These are phyloP conservation scores for Apantesis nais DNA, from an alignment of 2,888 invertebrate species.

Conservation along the genomic window DNA sequence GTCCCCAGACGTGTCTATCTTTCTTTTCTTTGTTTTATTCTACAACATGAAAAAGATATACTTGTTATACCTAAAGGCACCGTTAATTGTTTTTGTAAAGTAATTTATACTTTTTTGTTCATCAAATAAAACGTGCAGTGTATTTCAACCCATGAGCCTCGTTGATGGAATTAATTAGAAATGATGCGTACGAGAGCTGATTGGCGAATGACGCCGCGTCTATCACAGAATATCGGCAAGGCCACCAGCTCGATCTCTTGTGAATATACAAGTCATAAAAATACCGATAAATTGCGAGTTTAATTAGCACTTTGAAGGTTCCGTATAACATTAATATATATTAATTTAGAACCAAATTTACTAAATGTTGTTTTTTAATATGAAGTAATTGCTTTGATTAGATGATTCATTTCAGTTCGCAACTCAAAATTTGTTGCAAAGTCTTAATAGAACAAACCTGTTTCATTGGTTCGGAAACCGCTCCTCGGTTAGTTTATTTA, in stretches of 20 bases:
- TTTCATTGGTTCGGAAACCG: neutral
- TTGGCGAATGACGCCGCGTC: constrained; percentile 54
- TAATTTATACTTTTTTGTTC: constrained; percentile 8
- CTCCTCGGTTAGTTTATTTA: no score
- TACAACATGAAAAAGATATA: no score
- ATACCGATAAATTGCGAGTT: neutral
- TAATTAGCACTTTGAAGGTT: constrained; percentile 1
- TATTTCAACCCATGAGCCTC: constrained; percentile 51
- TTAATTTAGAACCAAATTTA: neutral
- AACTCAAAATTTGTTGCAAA: neutral
- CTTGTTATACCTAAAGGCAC: neutral
- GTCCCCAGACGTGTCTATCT: no score
- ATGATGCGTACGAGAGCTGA: constrained; percentile 53
- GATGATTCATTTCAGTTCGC: neutral
- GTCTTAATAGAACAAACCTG: neutral
- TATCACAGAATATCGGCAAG: constrained; percentile 56
- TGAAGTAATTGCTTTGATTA: neutral
- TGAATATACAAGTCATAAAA: constrained; percentile 61
- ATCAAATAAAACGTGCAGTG: constrained; percentile 46
- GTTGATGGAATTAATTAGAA: constrained; percentile 65
- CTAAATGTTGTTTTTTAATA: neutral
- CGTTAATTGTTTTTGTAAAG: neutral
- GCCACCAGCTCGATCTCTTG: constrained; percentile 56
- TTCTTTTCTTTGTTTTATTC: neutral
- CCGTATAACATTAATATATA: neutral